Conservation (phyloP, 2,888 invertebrate genomes). For the Sesia apiformis region DNA sequence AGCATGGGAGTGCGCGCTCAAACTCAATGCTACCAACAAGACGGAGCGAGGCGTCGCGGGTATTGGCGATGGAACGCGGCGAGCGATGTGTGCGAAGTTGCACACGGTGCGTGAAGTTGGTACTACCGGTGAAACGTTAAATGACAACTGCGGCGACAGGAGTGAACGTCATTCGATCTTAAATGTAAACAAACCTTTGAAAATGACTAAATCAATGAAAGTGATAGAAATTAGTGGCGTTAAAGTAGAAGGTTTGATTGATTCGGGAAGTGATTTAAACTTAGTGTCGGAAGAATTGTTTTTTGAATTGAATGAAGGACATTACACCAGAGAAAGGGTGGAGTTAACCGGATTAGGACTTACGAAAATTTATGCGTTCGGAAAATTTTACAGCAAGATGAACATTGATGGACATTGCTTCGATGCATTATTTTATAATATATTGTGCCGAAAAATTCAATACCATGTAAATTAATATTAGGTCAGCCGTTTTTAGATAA, state of each 20-base stretch:
- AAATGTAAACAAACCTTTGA: not conserved
- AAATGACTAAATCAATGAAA: not conserved
- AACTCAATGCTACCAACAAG: not conserved
- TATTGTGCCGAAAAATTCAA: not conserved
- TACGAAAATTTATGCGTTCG: not conserved
- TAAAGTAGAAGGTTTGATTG: slow-evolving; percentile 1
- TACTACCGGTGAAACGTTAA: not conserved
- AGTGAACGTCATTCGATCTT: not conserved
- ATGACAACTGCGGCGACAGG: not conserved
- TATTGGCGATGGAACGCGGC: not conserved
- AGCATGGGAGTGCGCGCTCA: not conserved
- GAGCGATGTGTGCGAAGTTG: not conserved
- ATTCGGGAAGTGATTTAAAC: slow-evolving; percentile 3
- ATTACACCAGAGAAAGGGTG: not conserved
- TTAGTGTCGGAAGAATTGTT: not conserved
- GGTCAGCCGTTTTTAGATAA: slow-evolving; percentile 3
- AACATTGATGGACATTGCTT: slow-evolving; percentile 1
- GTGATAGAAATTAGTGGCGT: not conserved
- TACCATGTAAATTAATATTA: slow-evolving; percentile 3
- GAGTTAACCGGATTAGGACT: not conserved
- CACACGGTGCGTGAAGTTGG: not conserved
- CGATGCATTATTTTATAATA: not conserved
- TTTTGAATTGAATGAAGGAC: not conserved
- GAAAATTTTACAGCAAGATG: not conserved
- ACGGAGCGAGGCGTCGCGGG: not conserved